A percentile compares a stretch with the other conserved stretches of the same genome.
Evolutionary conservation across 2,888 invertebrate genomes (phyloP).

Genomic region (Lymantria dispar): DNA sequence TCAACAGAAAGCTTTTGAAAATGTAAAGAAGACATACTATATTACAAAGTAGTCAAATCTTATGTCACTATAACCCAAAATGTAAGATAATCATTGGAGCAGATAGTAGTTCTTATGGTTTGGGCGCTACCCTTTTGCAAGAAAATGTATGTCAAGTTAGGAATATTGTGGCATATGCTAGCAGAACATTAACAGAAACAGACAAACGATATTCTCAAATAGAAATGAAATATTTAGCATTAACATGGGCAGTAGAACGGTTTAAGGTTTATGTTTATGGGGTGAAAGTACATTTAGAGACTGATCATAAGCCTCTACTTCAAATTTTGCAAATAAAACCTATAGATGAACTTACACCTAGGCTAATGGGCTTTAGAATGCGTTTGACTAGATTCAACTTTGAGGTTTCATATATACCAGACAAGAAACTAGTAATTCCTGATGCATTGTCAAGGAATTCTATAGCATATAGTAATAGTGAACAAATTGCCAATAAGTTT

Average conservation of each 20-base stretch:
- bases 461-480: too few relatives aligned
- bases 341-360: too few relatives aligned
- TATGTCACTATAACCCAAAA: not conserved
- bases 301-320: not conserved
- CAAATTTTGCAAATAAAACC: too few relatives aligned
- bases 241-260: too few relatives aligned
- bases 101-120: not conserved
- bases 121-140: not conserved
- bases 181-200: not conserved
- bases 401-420: not conserved
- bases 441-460: too few relatives aligned
- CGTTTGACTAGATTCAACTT: not conserved
- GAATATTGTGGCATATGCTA: not conserved
- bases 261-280: not conserved
- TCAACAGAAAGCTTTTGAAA: not conserved
- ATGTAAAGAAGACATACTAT: too few relatives aligned
- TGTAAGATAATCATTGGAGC: not conserved
- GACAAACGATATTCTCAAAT: not conserved
- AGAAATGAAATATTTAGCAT: not conserved
- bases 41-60: not conserved
- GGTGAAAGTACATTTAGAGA: not conserved
- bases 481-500: too few relatives aligned
- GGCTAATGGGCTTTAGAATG: not conserved
- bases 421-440: not conserved
- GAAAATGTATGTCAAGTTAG: not conserved